Conservation (phyloP, 2,113 vertebrate genomes). For the Cinclus cinclus region DNA sequence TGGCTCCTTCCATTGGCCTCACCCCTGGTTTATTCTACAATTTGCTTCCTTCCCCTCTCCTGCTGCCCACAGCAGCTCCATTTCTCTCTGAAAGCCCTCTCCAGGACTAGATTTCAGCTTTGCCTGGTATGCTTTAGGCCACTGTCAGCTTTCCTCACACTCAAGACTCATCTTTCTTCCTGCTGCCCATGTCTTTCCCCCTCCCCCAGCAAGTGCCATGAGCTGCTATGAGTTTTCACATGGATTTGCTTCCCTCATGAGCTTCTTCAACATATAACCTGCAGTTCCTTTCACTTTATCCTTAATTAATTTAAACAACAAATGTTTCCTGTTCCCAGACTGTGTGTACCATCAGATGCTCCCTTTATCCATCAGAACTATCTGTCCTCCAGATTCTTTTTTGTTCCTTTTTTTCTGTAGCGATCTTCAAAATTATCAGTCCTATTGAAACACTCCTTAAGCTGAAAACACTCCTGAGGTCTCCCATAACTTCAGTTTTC, state of each 20-base stretch:
- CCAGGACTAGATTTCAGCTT: background rate
- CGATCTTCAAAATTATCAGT: background rate
- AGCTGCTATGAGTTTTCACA: background rate
- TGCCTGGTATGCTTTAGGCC: slow-evolving; percentile 14
- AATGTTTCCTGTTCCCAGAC: background rate
- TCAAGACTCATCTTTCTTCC: slow-evolving; percentile 8
- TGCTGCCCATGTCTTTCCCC: background rate
- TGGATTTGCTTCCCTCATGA: background rate
- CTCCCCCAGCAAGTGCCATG: background rate
- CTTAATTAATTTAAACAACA: background rate
- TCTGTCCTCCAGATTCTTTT: background rate
- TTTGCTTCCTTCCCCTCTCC: background rate
- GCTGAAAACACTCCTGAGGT: background rate
- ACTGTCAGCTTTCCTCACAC: slow-evolving; percentile 35
- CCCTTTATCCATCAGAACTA: background rate
- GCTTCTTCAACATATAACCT: background rate
- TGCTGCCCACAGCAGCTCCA: background rate
- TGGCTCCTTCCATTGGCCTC: background rate
- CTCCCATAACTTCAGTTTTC: background rate
- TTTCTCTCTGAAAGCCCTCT: slow-evolving; percentile 15
- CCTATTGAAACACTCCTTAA: background rate
- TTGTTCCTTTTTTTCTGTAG: background rate
- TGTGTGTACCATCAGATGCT: background rate
- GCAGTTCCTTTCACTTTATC: background rate
- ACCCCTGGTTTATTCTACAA: background rate